Evolutionary conservation across 2,888 invertebrate species (phyloP).

Genomic region (Ectobius pallidus): DNA sequence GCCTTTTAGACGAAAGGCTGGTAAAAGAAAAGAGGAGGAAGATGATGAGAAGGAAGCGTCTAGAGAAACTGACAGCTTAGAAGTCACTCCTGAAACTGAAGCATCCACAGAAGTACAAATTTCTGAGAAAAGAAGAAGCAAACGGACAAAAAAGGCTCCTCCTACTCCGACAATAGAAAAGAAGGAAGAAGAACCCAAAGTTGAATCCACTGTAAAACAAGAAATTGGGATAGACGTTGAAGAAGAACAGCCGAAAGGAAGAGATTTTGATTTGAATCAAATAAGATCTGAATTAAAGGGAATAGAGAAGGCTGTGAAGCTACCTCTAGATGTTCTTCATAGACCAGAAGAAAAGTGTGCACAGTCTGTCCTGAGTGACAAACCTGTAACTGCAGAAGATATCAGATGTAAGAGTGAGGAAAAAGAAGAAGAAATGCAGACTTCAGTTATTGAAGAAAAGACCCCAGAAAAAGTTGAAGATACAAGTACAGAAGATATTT

Average conservation of each 20-base stretch:
- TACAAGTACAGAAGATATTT: constrained; percentile 65
- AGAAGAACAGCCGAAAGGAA: constrained; percentile 64
- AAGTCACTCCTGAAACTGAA: constrained; percentile 33
- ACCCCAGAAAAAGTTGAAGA: constrained; percentile 43
- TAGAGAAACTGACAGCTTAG: constrained; percentile 41
- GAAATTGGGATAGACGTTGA: constrained; percentile 54
- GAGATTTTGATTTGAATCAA: constrained; percentile 84
- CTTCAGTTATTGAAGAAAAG: constrained; percentile 45
- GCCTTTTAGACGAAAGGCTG: constrained; percentile 40
- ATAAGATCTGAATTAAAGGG: constrained; percentile 85
- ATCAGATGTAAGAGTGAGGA: constrained; percentile 2
- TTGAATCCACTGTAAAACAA: constrained; percentile 4
- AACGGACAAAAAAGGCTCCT: constrained; percentile 16
- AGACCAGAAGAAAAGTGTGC: constrained; percentile 20
- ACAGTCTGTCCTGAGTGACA: constrained; percentile 37
- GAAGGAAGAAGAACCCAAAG: constrained; percentile 15
- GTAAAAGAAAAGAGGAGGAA: constrained; percentile 42
- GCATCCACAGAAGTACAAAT: constrained; percentile 20
- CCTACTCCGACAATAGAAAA: background rate
- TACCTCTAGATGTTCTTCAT: constrained; percentile 26
- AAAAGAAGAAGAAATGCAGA: constrained; percentile 40
- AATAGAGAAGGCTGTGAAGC: constrained; percentile 63
- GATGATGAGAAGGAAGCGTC: constrained; percentile 39
- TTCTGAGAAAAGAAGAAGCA: constrained; percentile 43
- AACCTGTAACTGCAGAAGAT: constrained; percentile 28